phyloP scores from a whole-genome alignment of 2,113 vertebrate species.

The Sceloporus undulatus region DNA sequence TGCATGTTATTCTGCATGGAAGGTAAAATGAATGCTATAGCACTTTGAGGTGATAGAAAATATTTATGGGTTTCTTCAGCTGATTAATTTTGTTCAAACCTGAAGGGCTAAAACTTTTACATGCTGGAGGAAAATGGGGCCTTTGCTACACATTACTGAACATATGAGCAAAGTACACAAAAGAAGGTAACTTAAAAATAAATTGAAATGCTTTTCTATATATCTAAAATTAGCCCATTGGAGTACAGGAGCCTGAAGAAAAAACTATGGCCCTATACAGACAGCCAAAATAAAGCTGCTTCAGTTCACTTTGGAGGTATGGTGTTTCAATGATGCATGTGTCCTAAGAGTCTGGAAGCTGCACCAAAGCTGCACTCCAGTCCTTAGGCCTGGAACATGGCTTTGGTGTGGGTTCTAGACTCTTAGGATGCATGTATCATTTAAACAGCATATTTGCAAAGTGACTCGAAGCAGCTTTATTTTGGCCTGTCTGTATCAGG shows the following conservation, averaged over 20 bases:
- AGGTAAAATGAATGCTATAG: slow-evolving; percentile 4
- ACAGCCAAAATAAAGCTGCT: too few relatives aligned
- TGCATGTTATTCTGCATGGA: slow-evolving; percentile 9
- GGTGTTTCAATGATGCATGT: too few relatives aligned
- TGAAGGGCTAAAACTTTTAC: too few relatives aligned
- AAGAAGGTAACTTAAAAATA: slow-evolving; percentile 5
- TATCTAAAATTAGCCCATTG: neutral
- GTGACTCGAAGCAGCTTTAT: too few relatives aligned
- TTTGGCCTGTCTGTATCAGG: too few relatives aligned
- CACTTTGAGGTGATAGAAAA: neutral
- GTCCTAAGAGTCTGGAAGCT: too few relatives aligned
- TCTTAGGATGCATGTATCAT: too few relatives aligned
- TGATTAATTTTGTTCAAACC: neutral
- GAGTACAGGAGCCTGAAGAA: neutral
- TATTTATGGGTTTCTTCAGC: neutral
- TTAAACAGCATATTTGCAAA: too few relatives aligned
- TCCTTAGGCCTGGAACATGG: too few relatives aligned
- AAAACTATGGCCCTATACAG: neutral
- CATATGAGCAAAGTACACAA: neutral
- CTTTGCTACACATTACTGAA: neutral
- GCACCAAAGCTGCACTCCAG: too few relatives aligned
- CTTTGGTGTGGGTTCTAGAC: too few relatives aligned
- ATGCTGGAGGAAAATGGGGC: neutral
- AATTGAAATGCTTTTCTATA: neutral
- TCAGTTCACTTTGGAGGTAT: too few relatives aligned